Conservation (phyloP, 2,797 vertebrate species). For the Dallia pectoralis region DNA sequence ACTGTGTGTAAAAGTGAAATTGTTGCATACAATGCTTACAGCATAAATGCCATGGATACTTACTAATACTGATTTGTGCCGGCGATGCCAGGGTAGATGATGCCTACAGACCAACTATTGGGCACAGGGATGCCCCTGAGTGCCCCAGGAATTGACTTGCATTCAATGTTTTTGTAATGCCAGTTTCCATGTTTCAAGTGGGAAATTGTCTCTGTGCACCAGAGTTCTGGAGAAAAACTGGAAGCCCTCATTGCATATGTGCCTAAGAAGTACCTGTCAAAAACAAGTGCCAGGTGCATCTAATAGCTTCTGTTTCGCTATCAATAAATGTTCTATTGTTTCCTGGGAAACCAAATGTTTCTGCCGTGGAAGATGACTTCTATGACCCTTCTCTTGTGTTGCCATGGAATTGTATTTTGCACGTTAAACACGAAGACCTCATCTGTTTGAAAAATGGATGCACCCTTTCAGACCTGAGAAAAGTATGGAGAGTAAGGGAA, state of each 20-base stretch:
- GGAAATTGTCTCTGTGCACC: slow-evolving; percentile 85
- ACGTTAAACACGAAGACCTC: slow-evolving; percentile 50
- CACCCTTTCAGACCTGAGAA: slow-evolving; percentile 53
- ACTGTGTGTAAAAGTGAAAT: slow-evolving; percentile 38
- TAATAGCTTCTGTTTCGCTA: slow-evolving; percentile 93
- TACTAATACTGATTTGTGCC: slow-evolving; percentile 36
- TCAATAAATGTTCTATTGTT: slow-evolving; percentile 98
- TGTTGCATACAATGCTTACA: slow-evolving; percentile 39
- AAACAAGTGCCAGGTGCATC: slow-evolving; percentile 79
- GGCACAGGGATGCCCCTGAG: slow-evolving; percentile 49
- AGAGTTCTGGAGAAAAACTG: slow-evolving; percentile 89
- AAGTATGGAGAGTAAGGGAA: slow-evolving; percentile 42
- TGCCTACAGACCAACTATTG: slow-evolving; percentile 44
- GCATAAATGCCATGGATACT: slow-evolving; percentile 36
- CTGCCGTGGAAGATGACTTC: slow-evolving; percentile 89
- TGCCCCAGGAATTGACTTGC: slow-evolving; percentile 79
- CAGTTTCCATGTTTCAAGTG: slow-evolving; percentile 89
- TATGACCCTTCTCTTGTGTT: slow-evolving; percentile 88
- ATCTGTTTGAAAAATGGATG: slow-evolving; percentile 59
- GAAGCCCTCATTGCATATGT: slow-evolving; percentile 86
- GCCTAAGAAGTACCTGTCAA: slow-evolving; percentile 89
- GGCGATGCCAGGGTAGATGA: slow-evolving; percentile 59
- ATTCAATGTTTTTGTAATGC: slow-evolving; percentile 89
- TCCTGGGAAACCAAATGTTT: slow-evolving; percentile 89
- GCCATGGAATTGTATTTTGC: slow-evolving; percentile 62